Conservation (phyloP, 2,113 vertebrate genomes). For the Aptenodytes forsteri region DNA sequence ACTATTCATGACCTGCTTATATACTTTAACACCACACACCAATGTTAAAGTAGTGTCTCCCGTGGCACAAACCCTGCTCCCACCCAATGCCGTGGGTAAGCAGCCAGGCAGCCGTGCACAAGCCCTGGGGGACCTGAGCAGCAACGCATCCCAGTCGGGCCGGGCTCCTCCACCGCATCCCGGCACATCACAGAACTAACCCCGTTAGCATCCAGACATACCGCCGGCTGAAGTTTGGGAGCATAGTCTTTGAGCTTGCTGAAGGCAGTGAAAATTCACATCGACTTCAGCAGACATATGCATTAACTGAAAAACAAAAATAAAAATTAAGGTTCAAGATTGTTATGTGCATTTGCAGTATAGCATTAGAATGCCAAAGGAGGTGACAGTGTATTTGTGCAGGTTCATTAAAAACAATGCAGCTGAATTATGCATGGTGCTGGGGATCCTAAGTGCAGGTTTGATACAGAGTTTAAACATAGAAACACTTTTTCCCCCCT, state of each 20-base stretch:
- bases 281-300: rapidly evolving
- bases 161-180: neutral
- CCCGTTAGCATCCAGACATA: rapidly evolving
- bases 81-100: neutral
- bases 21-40: neutral
- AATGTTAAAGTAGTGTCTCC: rapidly evolving
- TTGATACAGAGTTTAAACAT: neutral
- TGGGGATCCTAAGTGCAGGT: neutral
- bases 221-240: neutral
- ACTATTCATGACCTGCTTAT: neutral
- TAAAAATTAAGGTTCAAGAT: neutral
- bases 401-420: neutral
- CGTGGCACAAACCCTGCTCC: neutral
- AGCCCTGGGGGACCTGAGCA: neutral
- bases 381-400: neutral
- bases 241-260: neutral
- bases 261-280: neutral
- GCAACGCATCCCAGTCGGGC: rapidly evolving
- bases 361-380: neutral
- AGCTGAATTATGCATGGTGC: neutral
- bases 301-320: neutral
- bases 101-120: no score
- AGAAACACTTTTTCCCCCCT: neutral
- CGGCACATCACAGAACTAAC: rapidly evolving
- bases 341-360: neutral